These are phyloP conservation scores for Pogonus chalceus DNA, from an alignment of 1,140 invertebrate genomes.

Conservation along the genomic window DNA sequence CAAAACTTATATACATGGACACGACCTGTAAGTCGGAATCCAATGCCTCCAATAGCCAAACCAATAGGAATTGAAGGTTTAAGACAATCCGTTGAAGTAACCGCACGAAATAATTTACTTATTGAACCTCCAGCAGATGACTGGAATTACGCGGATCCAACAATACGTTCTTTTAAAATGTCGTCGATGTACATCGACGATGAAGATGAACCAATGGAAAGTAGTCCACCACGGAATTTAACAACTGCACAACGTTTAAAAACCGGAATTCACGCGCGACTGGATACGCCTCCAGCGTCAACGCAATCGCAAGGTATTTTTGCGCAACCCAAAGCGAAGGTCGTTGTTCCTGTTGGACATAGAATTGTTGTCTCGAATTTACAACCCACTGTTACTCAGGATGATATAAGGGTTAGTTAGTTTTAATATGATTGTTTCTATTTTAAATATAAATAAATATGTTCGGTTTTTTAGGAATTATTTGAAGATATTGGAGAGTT, in stretches of 20 bases:
- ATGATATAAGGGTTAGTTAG: slow-evolving; percentile 68
- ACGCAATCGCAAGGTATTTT: slow-evolving; percentile 40
- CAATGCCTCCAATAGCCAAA: background rate
- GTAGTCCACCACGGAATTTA: background rate
- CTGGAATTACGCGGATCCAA: background rate
- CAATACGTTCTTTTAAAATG: background rate
- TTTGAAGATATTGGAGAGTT: slow-evolving; percentile 87
- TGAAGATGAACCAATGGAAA: background rate
- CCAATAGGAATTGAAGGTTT: background rate
- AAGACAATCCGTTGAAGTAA: background rate
- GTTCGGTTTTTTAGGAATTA: slow-evolving; percentile 53
- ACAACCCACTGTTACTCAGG: slow-evolving; percentile 70
- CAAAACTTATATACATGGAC: background rate
- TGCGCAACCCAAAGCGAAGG: slow-evolving; percentile 39
- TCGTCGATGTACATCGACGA: background rate
- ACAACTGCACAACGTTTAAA: slow-evolving; percentile 25
- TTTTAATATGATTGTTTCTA: too few species aligned
- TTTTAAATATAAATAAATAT: too few species aligned
- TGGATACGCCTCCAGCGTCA: slow-evolving; percentile 38
- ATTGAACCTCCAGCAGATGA: background rate
- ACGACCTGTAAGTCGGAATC: background rate
- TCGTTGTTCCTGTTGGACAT: slow-evolving; percentile 47
- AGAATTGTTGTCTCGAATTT: slow-evolving; percentile 81
- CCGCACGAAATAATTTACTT: background rate
- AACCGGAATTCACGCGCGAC: slow-evolving; percentile 37